Evolutionary conservation across 2,113 vertebrate genomes (phyloP).

Genomic region (Callithrix jacchus): DNA sequence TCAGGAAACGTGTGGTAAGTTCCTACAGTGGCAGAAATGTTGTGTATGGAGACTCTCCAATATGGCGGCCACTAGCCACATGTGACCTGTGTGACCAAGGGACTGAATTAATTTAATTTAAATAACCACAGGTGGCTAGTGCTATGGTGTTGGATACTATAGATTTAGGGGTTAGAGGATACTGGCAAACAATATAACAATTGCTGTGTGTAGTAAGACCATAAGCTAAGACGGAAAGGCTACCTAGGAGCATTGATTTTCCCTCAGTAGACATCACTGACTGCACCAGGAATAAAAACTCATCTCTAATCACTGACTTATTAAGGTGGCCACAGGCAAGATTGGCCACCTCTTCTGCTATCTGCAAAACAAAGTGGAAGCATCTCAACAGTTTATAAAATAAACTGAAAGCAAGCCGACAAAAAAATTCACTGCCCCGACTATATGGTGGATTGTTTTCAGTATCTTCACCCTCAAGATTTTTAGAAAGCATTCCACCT

Average conservation of each 20-base stretch:
- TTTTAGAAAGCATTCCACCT: not conserved
- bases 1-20: not conserved
- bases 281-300: not conserved
- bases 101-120: not conserved
- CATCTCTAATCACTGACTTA: not conserved
- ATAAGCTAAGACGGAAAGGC: not conserved
- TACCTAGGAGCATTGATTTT: not conserved
- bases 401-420: not conserved
- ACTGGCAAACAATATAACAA: not conserved
- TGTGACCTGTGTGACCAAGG: not conserved
- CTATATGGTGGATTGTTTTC: not conserved
- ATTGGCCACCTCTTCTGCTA: not conserved
- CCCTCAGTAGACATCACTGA: not conserved
- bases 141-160: not conserved
- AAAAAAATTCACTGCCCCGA: not conserved
- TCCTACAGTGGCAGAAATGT: not conserved
- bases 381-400: not conserved
- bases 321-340: not conserved
- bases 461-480: not conserved
- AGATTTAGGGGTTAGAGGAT: not conserved
- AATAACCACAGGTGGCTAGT: not conserved
- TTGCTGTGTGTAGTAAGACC: not conserved
- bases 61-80: not conserved
- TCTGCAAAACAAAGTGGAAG: not conserved
- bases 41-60: rapidly evolving